These are phyloP conservation scores for Mormyrus iriodes DNA, from an alignment of 2,113 vertebrate genomes.

Conservation along the genomic window DNA sequence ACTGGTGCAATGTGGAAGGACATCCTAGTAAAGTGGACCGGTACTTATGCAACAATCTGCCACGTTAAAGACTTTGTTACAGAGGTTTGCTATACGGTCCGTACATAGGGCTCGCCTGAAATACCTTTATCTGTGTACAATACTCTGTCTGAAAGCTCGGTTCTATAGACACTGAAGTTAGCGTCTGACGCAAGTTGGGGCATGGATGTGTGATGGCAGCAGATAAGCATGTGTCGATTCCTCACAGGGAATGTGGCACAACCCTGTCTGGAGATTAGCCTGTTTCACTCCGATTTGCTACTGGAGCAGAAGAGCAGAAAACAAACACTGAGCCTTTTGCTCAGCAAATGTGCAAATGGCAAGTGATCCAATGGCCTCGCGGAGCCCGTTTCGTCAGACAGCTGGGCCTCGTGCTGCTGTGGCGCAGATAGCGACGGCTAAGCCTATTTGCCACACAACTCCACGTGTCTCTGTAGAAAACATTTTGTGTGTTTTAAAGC, in stretches of 20 bases:
- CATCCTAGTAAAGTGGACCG: conserved; percentile 41
- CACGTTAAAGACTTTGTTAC: conserved; percentile 44
- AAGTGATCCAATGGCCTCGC: not conserved
- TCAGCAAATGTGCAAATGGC: conserved; percentile 9
- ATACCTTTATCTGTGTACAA: conserved; percentile 64
- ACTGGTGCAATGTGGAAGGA: conserved; percentile 49
- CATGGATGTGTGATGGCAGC: conserved; percentile 41
- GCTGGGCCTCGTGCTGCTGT: not conserved
- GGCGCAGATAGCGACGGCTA: not conserved
- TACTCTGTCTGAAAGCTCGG: conserved; percentile 60
- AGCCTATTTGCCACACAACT: not conserved
- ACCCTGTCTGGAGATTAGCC: conserved; percentile 32
- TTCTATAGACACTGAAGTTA: conserved; percentile 33
- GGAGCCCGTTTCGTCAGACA: not conserved
- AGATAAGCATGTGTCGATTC: conserved; percentile 42
- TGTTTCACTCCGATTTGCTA: conserved; percentile 26
- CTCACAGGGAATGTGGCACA: conserved; percentile 33
- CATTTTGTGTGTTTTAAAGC: conserved; percentile 3
- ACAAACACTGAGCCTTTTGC: conserved; percentile 11
- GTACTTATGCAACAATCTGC: conserved; percentile 69
- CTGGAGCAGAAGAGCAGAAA: conserved; percentile 33
- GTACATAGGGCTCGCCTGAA: conserved; percentile 54
- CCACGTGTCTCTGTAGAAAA: conserved; percentile 2
- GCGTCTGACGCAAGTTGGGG: conserved; percentile 36
- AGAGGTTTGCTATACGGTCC: conserved; percentile 40